Evolutionary conservation across 37 sponge, comb jelly and placozoan genomes (phyloP).

Genomic region (Mnemiopsis leidyi): DNA sequence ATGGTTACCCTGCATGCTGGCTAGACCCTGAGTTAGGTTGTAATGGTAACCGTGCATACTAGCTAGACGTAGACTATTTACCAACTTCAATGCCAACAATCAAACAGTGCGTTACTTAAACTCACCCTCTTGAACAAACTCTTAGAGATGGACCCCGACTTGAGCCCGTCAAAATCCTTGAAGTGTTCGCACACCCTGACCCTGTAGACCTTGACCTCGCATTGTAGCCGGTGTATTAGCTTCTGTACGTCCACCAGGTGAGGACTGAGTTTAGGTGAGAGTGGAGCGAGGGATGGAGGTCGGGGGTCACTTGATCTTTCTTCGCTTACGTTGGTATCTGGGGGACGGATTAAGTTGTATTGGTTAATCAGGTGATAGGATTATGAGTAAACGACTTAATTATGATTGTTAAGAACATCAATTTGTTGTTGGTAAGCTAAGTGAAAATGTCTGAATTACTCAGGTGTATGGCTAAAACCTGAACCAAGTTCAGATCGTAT

Average conservation of each 20-base stretch:
- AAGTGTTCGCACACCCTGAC: constrained; percentile 77
- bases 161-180: constrained; percentile 84
- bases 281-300: constrained; percentile 40
- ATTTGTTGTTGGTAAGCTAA: too few relatives aligned
- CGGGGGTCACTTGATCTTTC: neutral
- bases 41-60: too few relatives aligned
- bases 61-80: too few relatives aligned
- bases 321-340: neutral
- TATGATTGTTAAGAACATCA: too few relatives aligned
- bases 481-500: too few relatives aligned
- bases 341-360: too few relatives aligned
- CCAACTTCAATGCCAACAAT: neutral
- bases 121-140: constrained; percentile 78
- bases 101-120: too few relatives aligned
- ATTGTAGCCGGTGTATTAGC: constrained; percentile 72
- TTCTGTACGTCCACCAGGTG: constrained; percentile 66
- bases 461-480: too few relatives aligned
- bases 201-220: constrained; percentile 68
- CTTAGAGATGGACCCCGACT: constrained; percentile 78
- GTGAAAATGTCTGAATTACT: too few relatives aligned
- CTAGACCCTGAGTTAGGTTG: constrained; percentile 58
- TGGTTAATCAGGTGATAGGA: too few relatives aligned
- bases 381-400: too few relatives aligned
- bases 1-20: constrained; percentile 66
- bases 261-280: neutral